phyloP scores from a whole-genome alignment of 2,888 invertebrate genomes.

The Psylliodes chrysocephalus region DNA sequence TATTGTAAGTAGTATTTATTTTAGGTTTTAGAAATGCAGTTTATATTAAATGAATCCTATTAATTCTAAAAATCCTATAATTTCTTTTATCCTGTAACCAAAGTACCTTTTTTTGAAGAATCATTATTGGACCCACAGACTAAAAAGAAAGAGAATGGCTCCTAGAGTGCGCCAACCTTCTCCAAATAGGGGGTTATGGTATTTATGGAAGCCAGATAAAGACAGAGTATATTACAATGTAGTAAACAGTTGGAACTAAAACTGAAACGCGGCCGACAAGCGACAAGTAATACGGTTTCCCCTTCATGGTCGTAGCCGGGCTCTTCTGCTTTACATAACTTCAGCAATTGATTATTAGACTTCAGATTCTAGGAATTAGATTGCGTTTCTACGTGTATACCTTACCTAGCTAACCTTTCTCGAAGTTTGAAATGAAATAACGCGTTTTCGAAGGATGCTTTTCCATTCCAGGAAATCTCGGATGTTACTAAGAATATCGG shows the following conservation, averaged over 20 bases:
- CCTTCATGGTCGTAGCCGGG: not conserved
- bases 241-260: conserved; percentile 44
- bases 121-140: not conserved
- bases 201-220: conserved; percentile 30
- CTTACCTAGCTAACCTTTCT: not conserved
- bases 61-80: no score
- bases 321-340: conserved; percentile 45
- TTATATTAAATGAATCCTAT: no score
- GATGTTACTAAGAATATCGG: no score
- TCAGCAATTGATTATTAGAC: conserved; percentile 47
- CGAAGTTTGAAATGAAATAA: not conserved
- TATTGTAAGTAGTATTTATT: no score
- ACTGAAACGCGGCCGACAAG: conserved; percentile 2
- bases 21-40: no score
- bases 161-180: conserved; percentile 12
- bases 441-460: not conserved
- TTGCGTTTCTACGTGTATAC: conserved; percentile 21
- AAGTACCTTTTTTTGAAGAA: no score
- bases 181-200: conserved; percentile 31
- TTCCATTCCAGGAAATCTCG: not conserved
- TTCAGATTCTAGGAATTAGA: conserved; percentile 30
- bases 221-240: conserved; percentile 30
- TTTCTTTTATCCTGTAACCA: no score
- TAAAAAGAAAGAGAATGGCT: not conserved
- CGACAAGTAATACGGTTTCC: conserved; percentile 10